phyloP scores from a whole-genome alignment of 2,888 invertebrate genomes.

The Glaucopsyche alexis region DNA sequence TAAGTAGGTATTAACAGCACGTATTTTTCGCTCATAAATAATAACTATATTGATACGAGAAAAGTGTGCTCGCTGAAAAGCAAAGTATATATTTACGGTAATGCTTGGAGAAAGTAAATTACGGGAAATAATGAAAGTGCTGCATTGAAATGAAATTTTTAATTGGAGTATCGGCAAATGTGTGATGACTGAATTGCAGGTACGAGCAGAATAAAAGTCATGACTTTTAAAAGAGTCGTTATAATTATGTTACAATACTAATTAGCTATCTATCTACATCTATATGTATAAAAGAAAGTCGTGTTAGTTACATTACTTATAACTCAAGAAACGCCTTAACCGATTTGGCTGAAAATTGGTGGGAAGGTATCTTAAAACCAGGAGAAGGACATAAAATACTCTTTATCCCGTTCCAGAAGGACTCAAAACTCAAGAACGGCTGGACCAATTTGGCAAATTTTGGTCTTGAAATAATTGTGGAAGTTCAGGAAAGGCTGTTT shows the following conservation, averaged over 20 bases:
- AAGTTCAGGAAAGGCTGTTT: no score
- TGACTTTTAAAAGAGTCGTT: background rate
- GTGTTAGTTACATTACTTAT: no score
- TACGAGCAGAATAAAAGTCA: background rate
- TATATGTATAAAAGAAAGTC: no score
- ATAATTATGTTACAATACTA: background rate
- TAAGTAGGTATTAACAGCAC: background rate
- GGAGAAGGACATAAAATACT: no score
- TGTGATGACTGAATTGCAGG: constrained; percentile 1
- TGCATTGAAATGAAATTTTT: constrained; percentile 23
- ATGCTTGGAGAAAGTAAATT: constrained; percentile 21
- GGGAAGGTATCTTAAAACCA: no score
- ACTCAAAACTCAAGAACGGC: no score
- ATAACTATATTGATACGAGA: constrained; percentile 24
- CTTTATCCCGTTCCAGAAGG: no score
- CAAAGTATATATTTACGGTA: constrained; percentile 23
- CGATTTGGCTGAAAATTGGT: no score
- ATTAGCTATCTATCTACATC: no score
- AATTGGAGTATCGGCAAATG: constrained; percentile 21
- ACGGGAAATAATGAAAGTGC: constrained; percentile 20
- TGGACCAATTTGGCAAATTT: no score
- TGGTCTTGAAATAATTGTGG: no score
- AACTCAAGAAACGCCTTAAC: no score
- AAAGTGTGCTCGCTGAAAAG: constrained; percentile 8
- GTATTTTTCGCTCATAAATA: constrained; percentile 2